phyloP scores from a whole-genome alignment of 2,113 vertebrate genomes.

The Motacilla tschutschensis region DNA sequence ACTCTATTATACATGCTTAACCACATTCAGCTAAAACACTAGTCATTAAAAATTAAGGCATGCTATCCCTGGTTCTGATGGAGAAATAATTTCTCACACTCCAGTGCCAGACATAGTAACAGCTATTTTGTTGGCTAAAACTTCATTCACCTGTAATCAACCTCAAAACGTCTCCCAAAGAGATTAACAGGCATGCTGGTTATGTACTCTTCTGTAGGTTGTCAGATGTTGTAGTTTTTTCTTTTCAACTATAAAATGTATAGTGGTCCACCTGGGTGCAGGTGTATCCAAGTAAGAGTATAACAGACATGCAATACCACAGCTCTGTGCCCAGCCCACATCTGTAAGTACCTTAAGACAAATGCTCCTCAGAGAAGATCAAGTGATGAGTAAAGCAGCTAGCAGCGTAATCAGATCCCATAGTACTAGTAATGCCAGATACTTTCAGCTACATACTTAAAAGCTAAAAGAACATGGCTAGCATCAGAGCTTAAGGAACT shows the following conservation, averaged over 20 bases:
- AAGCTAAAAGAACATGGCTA: neutral
- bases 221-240: neutral
- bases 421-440: neutral
- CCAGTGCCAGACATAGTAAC: neutral
- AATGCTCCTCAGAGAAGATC: neutral
- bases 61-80: neutral
- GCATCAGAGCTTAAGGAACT: neutral
- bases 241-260: neutral
- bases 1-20: neutral
- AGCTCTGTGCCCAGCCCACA: neutral
- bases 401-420: neutral
- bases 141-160: neutral
- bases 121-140: neutral
- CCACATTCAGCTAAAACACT: neutral
- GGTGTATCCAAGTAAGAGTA: neutral
- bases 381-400: neutral
- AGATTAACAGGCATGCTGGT: neutral
- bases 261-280: rapidly evolving
- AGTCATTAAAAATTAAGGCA: neutral
- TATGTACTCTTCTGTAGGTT: neutral
- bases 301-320: neutral
- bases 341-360: neutral
- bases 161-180: neutral
- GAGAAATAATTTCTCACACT: neutral
- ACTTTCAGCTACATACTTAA: neutral